phyloP scores from a whole-genome alignment of 2,888 invertebrate genomes.

The Neria commutata region DNA sequence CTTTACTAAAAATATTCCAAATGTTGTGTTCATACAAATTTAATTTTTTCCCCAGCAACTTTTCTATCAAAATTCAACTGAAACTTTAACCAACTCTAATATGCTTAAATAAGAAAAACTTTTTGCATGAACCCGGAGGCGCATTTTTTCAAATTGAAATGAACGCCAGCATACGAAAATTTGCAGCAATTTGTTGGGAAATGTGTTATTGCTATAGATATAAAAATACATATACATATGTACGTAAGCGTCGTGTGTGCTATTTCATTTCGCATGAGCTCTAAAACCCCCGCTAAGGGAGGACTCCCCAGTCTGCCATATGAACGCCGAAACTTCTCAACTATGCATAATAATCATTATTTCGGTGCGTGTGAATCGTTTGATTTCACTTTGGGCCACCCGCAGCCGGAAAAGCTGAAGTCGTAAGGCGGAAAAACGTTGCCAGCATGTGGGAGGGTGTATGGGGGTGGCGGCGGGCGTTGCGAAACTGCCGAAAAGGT shows the following conservation, averaged over 20 bases:
- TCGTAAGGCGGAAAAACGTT: background rate
- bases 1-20: too few species aligned
- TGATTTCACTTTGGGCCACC: slow-evolving; percentile 11
- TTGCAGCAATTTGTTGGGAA: slow-evolving; percentile 3
- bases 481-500: slow-evolving; percentile 18
- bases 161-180: slow-evolving; percentile 7
- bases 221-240: background rate
- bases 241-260: background rate
- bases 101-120: too few species aligned
- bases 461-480: background rate
- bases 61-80: background rate
- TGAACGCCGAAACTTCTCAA: background rate
- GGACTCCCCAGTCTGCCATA: too few species aligned
- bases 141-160: too few species aligned
- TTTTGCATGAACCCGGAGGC: too few species aligned
- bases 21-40: too few species aligned
- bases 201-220: background rate
- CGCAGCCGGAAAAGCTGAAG: background rate
- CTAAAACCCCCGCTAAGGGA: too few species aligned
- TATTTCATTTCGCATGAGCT: background rate
- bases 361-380: slow-evolving; percentile 12
- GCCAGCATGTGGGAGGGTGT: background rate
- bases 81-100: slow-evolving; percentile 9
- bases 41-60: background rate
- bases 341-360: slow-evolving; percentile 9